Conservation (phyloP, 1,140 invertebrate genomes). For the Heliconius melpomene region DNA sequence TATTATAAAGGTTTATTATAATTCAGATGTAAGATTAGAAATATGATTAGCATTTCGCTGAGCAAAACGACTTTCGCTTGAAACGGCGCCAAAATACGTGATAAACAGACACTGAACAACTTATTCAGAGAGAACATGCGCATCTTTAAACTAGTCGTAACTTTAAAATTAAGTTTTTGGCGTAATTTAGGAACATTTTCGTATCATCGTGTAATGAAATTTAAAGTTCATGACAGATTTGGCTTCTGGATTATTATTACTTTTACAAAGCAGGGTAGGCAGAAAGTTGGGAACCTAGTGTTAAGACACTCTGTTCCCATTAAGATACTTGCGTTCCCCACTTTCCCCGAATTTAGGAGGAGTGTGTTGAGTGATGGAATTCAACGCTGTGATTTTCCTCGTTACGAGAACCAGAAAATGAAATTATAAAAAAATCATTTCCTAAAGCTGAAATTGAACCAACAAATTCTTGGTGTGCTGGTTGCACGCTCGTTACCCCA, state of each 20-base stretch:
- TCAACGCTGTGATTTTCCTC: too few species aligned
- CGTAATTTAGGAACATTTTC: neutral
- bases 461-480: neutral
- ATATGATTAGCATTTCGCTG: conserved; percentile 23
- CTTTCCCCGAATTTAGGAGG: too few species aligned
- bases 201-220: neutral
- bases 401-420: neutral
- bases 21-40: conserved; percentile 4
- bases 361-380: too few species aligned
- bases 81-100: conserved; percentile 17
- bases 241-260: too few species aligned
- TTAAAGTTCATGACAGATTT: neutral
- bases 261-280: neutral
- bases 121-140: neutral
- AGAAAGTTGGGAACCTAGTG: neutral
- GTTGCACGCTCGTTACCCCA: neutral
- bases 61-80: conserved; percentile 24
- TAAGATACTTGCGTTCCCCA: too few species aligned
- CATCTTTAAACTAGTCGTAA: neutral
- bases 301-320: too few species aligned
- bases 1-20: neutral
- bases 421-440: neutral
- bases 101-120: conserved; percentile 21
- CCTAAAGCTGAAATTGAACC: neutral
- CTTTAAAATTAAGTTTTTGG: neutral